A percentile compares a stretch with the other conserved stretches of the same genome.
Evolutionary conservation across 2,797 vertebrate species (phyloP).

Genomic region (Lepidocolaptes lacrymiger): DNA sequence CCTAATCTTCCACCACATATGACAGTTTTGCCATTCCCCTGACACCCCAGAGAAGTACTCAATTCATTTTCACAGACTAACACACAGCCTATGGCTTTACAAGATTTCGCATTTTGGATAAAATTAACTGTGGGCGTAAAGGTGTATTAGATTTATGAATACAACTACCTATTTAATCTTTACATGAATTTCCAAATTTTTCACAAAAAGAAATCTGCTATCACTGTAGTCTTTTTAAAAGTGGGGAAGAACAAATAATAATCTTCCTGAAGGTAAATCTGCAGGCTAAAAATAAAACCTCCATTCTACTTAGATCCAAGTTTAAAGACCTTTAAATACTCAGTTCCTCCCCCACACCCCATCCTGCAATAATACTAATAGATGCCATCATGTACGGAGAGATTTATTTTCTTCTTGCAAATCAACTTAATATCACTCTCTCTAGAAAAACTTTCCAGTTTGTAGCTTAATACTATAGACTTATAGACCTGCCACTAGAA

Average conservation of each 20-base stretch:
- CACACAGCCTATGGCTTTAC: not conserved
- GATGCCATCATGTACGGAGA: not conserved
- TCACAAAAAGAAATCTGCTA: not conserved
- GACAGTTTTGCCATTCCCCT: not conserved
- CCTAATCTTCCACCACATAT: not conserved
- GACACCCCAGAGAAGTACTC: not conserved
- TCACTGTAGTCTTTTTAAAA: not conserved
- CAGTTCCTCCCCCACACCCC: not conserved
- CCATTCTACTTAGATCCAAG: not conserved
- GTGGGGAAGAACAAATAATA: not conserved
- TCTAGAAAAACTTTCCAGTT: not conserved
- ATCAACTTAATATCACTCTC: not conserved
- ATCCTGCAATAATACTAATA: not conserved
- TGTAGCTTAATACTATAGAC: not conserved
- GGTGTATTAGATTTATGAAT: not conserved
- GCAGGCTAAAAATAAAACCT: not conserved
- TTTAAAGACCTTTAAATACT: not conserved
- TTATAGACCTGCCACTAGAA: not conserved
- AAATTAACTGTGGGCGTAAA: not conserved
- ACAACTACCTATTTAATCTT: not conserved
- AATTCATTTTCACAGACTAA: not conserved
- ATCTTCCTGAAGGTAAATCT: not conserved
- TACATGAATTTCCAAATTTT: not conserved
- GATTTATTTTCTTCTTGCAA: not conserved
- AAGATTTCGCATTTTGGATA: not conserved